Conservation (phyloP, 1,140 invertebrate species). For the Hylyphantes graminicola region DNA sequence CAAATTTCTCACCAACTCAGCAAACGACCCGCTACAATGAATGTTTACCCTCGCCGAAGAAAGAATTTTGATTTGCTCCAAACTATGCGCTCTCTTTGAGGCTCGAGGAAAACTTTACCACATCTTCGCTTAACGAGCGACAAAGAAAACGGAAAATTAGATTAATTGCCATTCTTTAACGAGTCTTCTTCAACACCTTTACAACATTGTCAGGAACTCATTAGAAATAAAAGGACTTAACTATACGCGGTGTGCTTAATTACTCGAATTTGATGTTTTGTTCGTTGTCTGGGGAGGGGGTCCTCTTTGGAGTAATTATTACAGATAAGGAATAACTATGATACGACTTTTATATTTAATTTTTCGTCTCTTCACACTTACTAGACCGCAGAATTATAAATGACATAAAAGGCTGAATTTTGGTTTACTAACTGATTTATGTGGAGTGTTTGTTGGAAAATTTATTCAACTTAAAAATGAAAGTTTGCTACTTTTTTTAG, state of each 20-base stretch:
- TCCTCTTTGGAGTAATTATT: no score
- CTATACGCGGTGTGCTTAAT: conserved; percentile 19
- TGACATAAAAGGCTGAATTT: no score
- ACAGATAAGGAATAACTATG: no score
- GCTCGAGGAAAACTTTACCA: conserved; percentile 10
- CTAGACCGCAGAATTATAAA: no score
- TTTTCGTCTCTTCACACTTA: no score
- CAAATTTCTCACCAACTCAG: no score
- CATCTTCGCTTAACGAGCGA: conserved; percentile 7
- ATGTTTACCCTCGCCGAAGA: neutral
- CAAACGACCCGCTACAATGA: no score
- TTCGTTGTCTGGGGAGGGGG: conserved; percentile 2
- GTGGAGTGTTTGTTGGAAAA: no score
- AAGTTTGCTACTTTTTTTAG: no score
- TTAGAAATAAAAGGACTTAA: conserved; percentile 18
- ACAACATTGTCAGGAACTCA: conserved; percentile 14
- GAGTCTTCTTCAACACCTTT: conserved; percentile 34
- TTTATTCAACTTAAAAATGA: no score
- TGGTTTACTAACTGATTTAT: no score
- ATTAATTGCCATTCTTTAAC: conserved; percentile 37
- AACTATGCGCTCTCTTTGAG: conserved; percentile 6
- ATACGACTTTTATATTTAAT: no score
- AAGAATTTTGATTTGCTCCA: conserved; percentile 33
- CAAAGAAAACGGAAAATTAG: conserved; percentile 28
- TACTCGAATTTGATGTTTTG: conserved; percentile 15